Evolutionary conservation across 2,888 invertebrate genomes (phyloP).

Genomic region (Tipula lateralis): DNA sequence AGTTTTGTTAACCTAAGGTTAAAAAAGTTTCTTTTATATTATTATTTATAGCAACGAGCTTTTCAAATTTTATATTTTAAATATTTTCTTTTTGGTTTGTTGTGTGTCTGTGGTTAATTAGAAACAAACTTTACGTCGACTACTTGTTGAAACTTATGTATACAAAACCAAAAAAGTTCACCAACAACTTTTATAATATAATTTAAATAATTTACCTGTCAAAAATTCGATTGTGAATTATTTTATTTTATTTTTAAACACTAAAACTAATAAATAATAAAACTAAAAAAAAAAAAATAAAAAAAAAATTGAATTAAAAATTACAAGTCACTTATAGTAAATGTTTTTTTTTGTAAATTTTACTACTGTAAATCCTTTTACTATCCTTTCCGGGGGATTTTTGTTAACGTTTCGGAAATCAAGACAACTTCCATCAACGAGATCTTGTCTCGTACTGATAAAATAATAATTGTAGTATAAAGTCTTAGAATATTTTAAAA

Average conservation of each 20-base stretch:
- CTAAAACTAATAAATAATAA: not conserved
- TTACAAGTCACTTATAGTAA: not conserved
- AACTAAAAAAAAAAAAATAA: not conserved
- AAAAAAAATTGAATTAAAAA: not conserved
- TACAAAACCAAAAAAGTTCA: not conserved
- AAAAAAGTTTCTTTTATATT: not conserved
- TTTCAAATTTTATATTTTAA: not conserved
- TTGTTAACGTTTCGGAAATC: not conserved
- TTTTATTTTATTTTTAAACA: not conserved
- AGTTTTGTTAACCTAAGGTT: not conserved
- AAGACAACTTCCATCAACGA: slow-evolving; percentile 27
- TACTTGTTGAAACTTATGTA: not conserved
- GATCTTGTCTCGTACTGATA: slow-evolving; percentile 27
- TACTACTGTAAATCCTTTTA: not conserved
- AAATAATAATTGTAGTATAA: not conserved
- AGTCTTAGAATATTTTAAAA: not conserved
- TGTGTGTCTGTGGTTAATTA: no score
- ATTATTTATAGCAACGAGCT: not conserved
- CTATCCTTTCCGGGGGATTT: not conserved
- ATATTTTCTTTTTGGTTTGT: not conserved
- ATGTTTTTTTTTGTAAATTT: not conserved
- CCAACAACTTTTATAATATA: not conserved
- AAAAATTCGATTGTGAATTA: not conserved
- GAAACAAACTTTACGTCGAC: not conserved
- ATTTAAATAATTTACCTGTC: not conserved